These are phyloP conservation scores for Embidobia sp. DNA, from an alignment of 2,888 invertebrate genomes.

Conservation along the genomic window DNA sequence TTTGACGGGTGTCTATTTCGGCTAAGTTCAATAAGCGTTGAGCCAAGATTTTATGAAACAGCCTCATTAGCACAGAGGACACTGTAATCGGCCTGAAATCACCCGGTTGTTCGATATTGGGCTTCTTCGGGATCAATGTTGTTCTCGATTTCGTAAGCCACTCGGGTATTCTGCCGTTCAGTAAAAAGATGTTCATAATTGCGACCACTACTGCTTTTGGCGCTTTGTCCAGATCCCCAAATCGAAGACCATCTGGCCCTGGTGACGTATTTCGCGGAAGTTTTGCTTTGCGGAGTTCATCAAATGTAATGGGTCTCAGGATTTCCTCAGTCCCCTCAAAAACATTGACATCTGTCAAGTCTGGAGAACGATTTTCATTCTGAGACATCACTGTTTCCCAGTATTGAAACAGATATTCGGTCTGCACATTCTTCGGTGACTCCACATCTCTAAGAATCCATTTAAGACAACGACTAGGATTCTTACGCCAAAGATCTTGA, in stretches of 20 bases:
- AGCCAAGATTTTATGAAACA: constrained; percentile 60
- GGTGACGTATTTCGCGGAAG: background rate
- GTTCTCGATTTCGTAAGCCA: constrained; percentile 69
- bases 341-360: too few species aligned
- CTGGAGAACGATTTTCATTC: background rate
- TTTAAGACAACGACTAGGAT: constrained; percentile 7
- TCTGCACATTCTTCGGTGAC: background rate
- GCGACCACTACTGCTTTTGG: background rate
- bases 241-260: background rate
- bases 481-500: constrained; percentile 11
- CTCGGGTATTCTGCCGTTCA: constrained; percentile 35
- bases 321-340: too few species aligned
- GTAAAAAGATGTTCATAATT: constrained; percentile 32
- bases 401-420: background rate
- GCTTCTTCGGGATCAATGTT: constrained; percentile 37
- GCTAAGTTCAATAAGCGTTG: background rate
- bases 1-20: constrained; percentile 54
- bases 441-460: constrained; percentile 8
- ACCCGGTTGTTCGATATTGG: background rate
- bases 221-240: background rate
- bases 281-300: too few species aligned
- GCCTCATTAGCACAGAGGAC: constrained; percentile 31
- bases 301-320: too few species aligned
- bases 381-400: background rate
- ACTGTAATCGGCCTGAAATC: constrained; percentile 31